These are phyloP conservation scores for Odontomachus brunneus DNA, from an alignment of 1,140 invertebrate species.

Conservation along the genomic window DNA sequence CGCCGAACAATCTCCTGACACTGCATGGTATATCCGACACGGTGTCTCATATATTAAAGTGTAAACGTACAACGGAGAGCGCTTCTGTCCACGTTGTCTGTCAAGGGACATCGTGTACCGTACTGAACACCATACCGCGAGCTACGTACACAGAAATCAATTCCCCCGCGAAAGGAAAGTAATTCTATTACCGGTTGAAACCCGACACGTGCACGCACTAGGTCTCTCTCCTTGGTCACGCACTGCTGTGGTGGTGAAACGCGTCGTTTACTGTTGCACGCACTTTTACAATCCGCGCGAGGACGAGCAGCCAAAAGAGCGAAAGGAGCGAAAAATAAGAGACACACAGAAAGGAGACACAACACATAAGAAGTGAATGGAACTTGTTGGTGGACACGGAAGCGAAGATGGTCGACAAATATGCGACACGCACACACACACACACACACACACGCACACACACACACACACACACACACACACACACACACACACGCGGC, in stretches of 20 bases:
- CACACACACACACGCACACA: no score
- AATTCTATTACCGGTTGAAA: conserved; percentile 84
- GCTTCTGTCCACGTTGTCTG: conserved; percentile 55
- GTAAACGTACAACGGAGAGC: conserved; percentile 20
- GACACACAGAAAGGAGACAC: no score
- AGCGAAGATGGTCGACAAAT: no score
- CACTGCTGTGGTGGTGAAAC: neutral
- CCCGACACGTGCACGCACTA: conserved; percentile 71
- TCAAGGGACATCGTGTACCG: conserved; percentile 70
- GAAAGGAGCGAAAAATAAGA: neutral
- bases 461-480: no score
- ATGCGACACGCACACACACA: no score
- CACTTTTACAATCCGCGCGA: neutral
- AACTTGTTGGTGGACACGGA: no score
- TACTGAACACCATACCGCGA: conserved; percentile 60
- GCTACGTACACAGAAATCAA: conserved; percentile 74
- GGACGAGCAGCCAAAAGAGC: neutral
- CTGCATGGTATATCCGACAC: neutral
- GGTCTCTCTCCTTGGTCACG: conserved; percentile 23
- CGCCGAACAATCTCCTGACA: neutral
- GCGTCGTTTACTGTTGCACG: neutral
- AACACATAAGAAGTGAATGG: neutral
- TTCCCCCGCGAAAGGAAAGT: conserved; percentile 72
- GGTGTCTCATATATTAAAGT: neutral
- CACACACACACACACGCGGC: no score